phyloP scores from a whole-genome alignment of 2,113 vertebrate genomes.

The Corythaeola cristata region DNA sequence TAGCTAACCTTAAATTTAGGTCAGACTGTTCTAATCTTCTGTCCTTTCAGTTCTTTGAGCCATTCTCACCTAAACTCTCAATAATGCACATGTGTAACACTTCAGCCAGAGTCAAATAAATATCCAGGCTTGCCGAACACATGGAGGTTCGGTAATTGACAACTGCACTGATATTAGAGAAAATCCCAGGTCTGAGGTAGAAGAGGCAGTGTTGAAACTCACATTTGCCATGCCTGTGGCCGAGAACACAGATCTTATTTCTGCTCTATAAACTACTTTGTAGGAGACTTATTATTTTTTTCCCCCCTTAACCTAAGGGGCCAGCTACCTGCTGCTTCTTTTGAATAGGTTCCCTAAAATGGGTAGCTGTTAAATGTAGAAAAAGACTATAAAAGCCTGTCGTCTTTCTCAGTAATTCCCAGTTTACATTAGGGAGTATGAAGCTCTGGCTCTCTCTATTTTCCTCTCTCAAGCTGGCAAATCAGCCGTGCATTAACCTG shows the following conservation, averaged over 20 bases:
- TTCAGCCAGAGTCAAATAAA: neutral
- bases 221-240: neutral
- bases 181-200: neutral
- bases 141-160: neutral
- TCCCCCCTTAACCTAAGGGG: neutral
- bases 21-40: neutral
- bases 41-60: neutral
- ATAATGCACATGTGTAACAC: fast-evolving
- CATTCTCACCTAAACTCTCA: neutral
- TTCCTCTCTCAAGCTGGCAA: neutral
- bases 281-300: neutral
- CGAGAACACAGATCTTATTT: neutral
- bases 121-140: neutral
- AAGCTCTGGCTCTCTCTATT: neutral
- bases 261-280: neutral
- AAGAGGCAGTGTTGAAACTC: neutral
- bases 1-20: neutral
- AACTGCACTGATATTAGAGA: neutral
- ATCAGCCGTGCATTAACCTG: neutral
- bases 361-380: neutral
- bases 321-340: neutral
- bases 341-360: neutral
- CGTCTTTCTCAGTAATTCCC: neutral
- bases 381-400: neutral
- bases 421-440: neutral